Conservation (phyloP, 2,113 vertebrate species). For the Leptobrachium leishanense region DNA sequence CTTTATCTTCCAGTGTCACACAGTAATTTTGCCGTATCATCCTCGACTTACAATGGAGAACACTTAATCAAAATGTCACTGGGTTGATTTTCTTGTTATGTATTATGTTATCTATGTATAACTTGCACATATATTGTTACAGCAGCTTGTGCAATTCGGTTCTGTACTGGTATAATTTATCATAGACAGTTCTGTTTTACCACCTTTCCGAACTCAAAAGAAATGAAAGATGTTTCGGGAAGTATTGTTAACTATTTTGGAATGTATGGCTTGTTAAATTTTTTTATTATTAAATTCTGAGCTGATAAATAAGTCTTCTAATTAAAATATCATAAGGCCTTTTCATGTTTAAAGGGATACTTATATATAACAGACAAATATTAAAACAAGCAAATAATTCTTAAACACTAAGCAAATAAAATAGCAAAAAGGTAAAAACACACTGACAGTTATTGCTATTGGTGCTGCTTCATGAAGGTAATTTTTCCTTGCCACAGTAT, state of each 20-base stretch:
- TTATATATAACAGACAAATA: too few relatives aligned
- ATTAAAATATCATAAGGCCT: too few relatives aligned
- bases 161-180: conserved; percentile 42
- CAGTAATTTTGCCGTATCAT: conserved; percentile 48
- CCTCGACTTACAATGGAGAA: conserved; percentile 46
- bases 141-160: conserved; percentile 45
- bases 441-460: too few relatives aligned
- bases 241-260: neutral
- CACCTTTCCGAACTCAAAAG: neutral
- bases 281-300: too few relatives aligned
- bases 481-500: too few relatives aligned
- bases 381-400: too few relatives aligned
- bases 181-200: conserved; percentile 20
- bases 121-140: conserved; percentile 47
- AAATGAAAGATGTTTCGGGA: neutral
- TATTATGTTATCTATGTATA: conserved; percentile 51
- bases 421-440: too few relatives aligned
- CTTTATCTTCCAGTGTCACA: conserved; percentile 48
- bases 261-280: too few relatives aligned
- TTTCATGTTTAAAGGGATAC: too few relatives aligned
- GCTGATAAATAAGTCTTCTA: too few relatives aligned
- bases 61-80: conserved; percentile 50
- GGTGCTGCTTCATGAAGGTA: too few relatives aligned
- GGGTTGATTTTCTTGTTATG: conserved; percentile 50
- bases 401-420: too few relatives aligned